Percentiles rank a stretch among this genome's conserved stretches.
phyloP scores from a whole-genome alignment of 2,888 invertebrate species.

The Neoascia interrupta region DNA sequence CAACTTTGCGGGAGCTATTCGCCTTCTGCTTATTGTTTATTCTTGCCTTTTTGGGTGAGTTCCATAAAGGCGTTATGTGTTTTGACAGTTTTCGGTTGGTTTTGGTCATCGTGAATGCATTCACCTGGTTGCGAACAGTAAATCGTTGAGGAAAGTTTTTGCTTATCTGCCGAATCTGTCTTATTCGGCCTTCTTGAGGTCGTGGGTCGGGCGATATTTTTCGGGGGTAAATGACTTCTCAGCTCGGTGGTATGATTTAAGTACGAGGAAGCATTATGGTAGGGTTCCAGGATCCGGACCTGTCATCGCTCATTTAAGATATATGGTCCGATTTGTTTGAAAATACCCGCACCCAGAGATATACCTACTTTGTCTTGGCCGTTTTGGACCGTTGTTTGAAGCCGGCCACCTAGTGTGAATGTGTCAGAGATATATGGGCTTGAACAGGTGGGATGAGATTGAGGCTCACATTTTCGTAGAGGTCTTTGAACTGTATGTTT shows the following conservation, averaged over 20 bases:
- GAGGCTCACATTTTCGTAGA: too few species aligned
- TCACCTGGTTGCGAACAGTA: conserved; percentile 20
- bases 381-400: too few species aligned
- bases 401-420: not conserved
- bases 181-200: not conserved
- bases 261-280: conserved; percentile 20
- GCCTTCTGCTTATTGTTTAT: conserved; percentile 17
- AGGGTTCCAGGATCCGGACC: too few species aligned
- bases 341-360: not conserved
- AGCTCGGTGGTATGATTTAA: too few species aligned
- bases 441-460: too few species aligned
- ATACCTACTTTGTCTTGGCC: too few species aligned
- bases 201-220: conserved; percentile 7
- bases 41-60: conserved; percentile 3
- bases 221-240: too few species aligned
- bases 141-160: conserved; percentile 9
- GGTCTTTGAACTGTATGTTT: too few species aligned
- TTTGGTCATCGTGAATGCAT: conserved; percentile 35
- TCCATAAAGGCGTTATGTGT: too few species aligned
- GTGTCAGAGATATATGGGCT: not conserved
- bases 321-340: conserved; percentile 1
- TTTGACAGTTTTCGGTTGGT: not conserved
- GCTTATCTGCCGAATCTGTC: too few species aligned
- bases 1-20: conserved; percentile 10
- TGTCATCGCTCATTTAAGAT: conserved; percentile 10